Evolutionary conservation across 1,140 invertebrate species (phyloP).

Genomic region (Calephelis nemesis): DNA sequence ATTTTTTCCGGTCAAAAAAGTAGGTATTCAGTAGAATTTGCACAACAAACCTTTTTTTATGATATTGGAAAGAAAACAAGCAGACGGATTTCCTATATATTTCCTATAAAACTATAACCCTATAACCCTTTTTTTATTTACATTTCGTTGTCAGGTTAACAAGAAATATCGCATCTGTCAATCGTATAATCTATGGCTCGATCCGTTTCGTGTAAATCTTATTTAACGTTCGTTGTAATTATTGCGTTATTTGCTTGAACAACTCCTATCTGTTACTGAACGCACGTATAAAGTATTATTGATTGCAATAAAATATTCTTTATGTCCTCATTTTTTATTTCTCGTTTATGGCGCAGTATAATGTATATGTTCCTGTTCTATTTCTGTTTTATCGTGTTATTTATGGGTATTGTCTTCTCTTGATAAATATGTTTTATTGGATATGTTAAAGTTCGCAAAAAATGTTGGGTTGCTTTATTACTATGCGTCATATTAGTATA

Average conservation of each 20-base stretch:
- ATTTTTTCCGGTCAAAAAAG: too few species aligned
- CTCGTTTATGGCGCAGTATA: constrained; percentile 47
- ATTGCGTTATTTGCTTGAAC: constrained; percentile 67
- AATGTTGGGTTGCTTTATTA: too few species aligned
- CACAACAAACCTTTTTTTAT: too few species aligned
- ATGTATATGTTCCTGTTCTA: constrained; percentile 44
- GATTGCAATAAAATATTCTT: constrained; percentile 69
- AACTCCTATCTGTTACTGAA: constrained; percentile 68
- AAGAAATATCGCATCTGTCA: neutral
- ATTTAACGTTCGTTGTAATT: constrained; percentile 65
- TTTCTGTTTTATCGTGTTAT: constrained; percentile 23
- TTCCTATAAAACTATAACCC: too few species aligned
- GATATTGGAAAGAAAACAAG: too few species aligned
- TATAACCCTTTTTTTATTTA: too few species aligned
- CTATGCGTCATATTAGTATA: too few species aligned
- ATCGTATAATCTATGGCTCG: neutral
- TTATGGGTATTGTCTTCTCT: constrained; percentile 3
- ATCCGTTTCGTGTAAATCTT: constrained; percentile 61
- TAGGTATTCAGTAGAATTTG: too few species aligned
- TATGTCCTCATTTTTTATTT: constrained; percentile 62
- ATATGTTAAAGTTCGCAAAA: neutral
- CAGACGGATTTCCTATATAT: too few species aligned
- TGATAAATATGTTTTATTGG: constrained; percentile 3
- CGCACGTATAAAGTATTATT: constrained; percentile 72
- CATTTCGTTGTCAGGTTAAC: too few species aligned